A percentile compares a stretch with the other conserved stretches of the same genome.
Conservation (phyloP, 2,888 invertebrate genomes). For the Ornithoptera alexandrae region DNA sequence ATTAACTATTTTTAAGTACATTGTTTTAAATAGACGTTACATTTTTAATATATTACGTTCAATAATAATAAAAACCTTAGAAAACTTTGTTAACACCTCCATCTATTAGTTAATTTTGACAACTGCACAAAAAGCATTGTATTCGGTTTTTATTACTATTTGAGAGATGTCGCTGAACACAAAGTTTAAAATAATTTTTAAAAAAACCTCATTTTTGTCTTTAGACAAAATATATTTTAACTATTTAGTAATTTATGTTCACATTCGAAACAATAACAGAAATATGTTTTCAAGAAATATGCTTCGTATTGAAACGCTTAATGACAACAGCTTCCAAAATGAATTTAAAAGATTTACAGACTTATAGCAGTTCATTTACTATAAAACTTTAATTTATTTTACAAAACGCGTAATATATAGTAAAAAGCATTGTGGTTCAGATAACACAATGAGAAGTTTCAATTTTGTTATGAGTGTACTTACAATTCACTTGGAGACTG, state of each 20-base stretch:
- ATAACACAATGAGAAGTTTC: too few relatives aligned
- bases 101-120: background rate
- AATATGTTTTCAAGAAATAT: background rate
- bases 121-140: background rate
- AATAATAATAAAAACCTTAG: background rate
- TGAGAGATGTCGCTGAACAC: background rate
- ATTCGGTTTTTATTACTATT: background rate
- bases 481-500: conserved; percentile 59
- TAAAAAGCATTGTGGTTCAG: too few relatives aligned
- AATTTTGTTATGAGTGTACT: conserved; percentile 36
- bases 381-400: too few relatives aligned
- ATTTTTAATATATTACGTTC: background rate
- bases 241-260: too few relatives aligned
- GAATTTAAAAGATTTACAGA: too few relatives aligned
- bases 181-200: background rate
- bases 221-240: background rate
- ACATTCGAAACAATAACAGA: background rate
- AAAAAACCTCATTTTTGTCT: background rate
- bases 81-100: background rate
- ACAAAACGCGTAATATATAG: too few relatives aligned
- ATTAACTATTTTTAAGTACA: background rate
- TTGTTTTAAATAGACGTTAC: background rate
- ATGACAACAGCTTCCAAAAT: too few relatives aligned
- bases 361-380: too few relatives aligned
- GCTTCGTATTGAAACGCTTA: background rate